phyloP scores from a whole-genome alignment of 1,140 invertebrate genomes.

The Leptoteleia sp. region DNA sequence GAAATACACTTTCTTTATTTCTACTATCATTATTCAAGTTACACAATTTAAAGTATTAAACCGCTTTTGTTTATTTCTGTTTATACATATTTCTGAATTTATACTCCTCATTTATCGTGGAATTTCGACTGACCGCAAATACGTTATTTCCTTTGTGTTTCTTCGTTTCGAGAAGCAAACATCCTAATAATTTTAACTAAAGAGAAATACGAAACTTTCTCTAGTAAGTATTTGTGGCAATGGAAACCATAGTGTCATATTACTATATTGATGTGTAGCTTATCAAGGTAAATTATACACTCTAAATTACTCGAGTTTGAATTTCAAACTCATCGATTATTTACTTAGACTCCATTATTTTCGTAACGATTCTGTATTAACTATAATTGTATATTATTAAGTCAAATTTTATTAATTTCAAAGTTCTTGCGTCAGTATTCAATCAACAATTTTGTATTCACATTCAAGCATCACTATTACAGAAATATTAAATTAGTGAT shows the following conservation, averaged over 20 bases:
- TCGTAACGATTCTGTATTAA: conserved; percentile 5
- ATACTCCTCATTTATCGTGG: conserved; percentile 21
- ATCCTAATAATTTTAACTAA: conserved; percentile 47
- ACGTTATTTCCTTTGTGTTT: conserved; percentile 26
- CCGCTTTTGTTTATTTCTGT: not conserved
- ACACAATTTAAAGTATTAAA: not conserved
- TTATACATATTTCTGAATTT: conserved; percentile 12
- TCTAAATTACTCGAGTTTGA: conserved; percentile 6
- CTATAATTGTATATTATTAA: conserved; percentile 12
- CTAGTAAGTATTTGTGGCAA: conserved; percentile 43
- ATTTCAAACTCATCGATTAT: conserved; percentile 36
- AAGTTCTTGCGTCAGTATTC: not conserved
- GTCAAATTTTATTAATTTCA: conserved; percentile 1
- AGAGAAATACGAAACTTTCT: conserved; percentile 58
- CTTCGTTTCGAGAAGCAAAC: conserved; percentile 26
- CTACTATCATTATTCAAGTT: too few species aligned
- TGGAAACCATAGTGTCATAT: conserved; percentile 49
- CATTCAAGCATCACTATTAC: too few species aligned
- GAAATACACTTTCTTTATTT: too few species aligned
- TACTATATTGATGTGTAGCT: conserved; percentile 44
- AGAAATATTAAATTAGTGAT: too few species aligned
- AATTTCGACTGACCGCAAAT: conserved; percentile 43
- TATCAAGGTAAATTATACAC: conserved; percentile 41
- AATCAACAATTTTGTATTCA: not conserved
- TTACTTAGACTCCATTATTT: conserved; percentile 11